Conservation (phyloP, 2,797 vertebrate genomes). For the Tolypeutes matacus region DNA sequence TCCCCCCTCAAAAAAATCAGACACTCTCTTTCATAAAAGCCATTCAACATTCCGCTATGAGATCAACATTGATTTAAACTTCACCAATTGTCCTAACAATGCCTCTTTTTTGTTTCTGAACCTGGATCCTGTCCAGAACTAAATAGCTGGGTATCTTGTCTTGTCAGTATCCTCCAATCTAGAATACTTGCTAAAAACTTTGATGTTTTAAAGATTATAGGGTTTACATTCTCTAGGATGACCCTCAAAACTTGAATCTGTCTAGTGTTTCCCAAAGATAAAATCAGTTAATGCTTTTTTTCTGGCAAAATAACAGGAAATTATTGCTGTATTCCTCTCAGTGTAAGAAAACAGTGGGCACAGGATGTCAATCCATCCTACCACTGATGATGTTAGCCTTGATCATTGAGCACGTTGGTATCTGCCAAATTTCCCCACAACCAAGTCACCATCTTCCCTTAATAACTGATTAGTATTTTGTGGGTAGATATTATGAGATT, state of each 20-base stretch:
- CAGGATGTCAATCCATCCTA: too few species aligned
- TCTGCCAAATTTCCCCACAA: background rate
- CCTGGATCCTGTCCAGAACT: background rate
- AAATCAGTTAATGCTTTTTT: background rate
- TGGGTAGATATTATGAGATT: background rate
- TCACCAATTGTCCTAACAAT: background rate
- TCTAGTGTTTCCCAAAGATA: background rate
- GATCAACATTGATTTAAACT: too few species aligned
- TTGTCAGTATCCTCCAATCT: background rate
- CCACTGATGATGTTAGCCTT: too few species aligned
- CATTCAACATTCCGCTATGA: too few species aligned
- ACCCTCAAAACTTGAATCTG: too few species aligned
- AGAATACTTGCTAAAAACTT: background rate
- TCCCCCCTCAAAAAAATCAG: too few species aligned
- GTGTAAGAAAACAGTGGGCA: background rate
- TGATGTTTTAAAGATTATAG: background rate
- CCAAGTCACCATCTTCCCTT: background rate
- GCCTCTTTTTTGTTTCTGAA: background rate
- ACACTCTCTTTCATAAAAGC: too few species aligned
- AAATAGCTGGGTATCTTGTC: background rate
- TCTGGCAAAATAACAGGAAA: background rate
- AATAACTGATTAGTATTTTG: background rate
- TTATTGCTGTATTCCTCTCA: background rate
- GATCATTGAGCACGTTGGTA: too few species aligned
- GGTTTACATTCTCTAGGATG: too few species aligned